Conservation (phyloP, 2,797 vertebrate species). For the Kryptopterus vitreolus region DNA sequence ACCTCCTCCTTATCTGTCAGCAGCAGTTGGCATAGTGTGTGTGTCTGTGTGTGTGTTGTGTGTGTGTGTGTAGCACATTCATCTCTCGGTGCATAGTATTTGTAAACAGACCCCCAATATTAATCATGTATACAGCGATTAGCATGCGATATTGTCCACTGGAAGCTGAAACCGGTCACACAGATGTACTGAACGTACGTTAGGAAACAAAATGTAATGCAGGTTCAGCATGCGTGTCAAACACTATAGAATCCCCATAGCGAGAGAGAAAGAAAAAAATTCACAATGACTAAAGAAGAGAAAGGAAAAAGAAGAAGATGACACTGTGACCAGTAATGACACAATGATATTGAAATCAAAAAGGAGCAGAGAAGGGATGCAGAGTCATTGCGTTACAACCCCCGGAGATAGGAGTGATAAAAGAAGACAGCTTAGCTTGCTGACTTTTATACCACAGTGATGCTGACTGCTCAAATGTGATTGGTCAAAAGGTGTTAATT, state of each 20-base stretch:
- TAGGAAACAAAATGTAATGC: neutral
- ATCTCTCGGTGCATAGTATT: conserved; percentile 34
- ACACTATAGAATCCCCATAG: neutral
- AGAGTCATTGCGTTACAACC: neutral
- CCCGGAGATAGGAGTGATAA: neutral
- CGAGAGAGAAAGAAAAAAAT: neutral
- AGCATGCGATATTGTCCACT: conserved; percentile 1
- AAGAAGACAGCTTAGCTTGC: neutral
- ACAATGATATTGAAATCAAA: neutral
- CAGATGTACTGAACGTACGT: neutral
- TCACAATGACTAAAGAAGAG: neutral
- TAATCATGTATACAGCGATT: conserved; percentile 6
- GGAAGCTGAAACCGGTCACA: neutral
- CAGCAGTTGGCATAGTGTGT: conserved; percentile 60
- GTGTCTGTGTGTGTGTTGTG: conserved; percentile 39
- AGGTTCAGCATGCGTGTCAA: neutral
- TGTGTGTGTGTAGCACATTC: conserved; percentile 26
- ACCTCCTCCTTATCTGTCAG: conserved; percentile 63
- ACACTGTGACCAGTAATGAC: neutral
- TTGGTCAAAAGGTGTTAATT: neutral
- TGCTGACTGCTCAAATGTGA: neutral
- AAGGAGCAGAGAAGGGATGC: neutral
- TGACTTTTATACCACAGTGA: neutral
- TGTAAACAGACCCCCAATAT: conserved; percentile 5
- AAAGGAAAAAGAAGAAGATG: conserved; percentile 5